Evolutionary conservation across 2,797 vertebrate genomes (phyloP).

Genomic region (Epinephelus awoara): DNA sequence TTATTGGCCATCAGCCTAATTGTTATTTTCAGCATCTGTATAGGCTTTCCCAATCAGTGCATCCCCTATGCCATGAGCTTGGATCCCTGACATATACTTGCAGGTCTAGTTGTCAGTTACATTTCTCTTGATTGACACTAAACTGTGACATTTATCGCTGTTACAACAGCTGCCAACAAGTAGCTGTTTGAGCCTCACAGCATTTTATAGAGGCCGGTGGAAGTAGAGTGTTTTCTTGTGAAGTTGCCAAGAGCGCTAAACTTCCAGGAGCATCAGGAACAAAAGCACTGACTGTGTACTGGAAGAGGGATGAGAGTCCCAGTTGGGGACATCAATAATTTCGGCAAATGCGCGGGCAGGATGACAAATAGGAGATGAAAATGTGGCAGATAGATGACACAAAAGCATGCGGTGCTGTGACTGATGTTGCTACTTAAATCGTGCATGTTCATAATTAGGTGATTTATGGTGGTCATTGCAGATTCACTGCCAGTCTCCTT

Average conservation of each 20-base stretch:
- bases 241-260: slow-evolving; percentile 57
- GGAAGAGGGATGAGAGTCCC: slow-evolving; percentile 74
- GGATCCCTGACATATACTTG: background rate
- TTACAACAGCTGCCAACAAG: background rate
- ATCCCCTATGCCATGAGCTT: background rate
- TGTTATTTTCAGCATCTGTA: too few relatives aligned
- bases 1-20: too few relatives aligned
- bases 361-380: slow-evolving; percentile 82
- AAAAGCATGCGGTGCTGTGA: slow-evolving; percentile 77
- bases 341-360: slow-evolving; percentile 74
- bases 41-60: too few relatives aligned
- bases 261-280: slow-evolving; percentile 55
- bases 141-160: background rate
- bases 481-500: slow-evolving; percentile 69
- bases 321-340: slow-evolving; percentile 82
- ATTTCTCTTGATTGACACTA: background rate
- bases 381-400: slow-evolving; percentile 83
- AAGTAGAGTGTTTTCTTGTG: slow-evolving; percentile 39
- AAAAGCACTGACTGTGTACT: slow-evolving; percentile 59
- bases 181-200: background rate
- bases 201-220: background rate
- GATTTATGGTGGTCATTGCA: slow-evolving; percentile 85
- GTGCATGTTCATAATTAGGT: slow-evolving; percentile 84
- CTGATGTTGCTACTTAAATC: slow-evolving; percentile 85
- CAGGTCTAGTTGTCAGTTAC: background rate